Percentiles rank a stretch among this genome's conserved stretches.
phyloP scores from a whole-genome alignment of 2,888 invertebrate genomes.

The Cataglyphis livida region DNA sequence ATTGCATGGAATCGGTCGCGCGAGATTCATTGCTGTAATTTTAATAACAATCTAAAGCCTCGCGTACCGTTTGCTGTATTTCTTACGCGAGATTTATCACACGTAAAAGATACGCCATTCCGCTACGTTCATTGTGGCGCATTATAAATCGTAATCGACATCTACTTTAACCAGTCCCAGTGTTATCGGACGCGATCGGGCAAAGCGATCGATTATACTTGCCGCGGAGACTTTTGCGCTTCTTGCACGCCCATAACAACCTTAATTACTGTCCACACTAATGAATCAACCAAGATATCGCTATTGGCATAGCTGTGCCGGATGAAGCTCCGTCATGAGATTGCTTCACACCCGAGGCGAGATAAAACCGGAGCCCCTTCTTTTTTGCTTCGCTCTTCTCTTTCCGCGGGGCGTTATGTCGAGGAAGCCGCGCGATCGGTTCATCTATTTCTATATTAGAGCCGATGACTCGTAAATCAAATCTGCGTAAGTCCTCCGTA shows the following conservation, averaged over 20 bases:
- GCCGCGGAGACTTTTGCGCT: slow-evolving; percentile 34
- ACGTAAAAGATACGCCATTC: background rate
- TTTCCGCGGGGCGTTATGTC: slow-evolving; percentile 9
- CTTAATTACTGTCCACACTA: slow-evolving; percentile 58
- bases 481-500: slow-evolving; percentile 15
- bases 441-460: slow-evolving; percentile 58
- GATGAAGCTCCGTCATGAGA: slow-evolving; percentile 51
- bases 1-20: slow-evolving; percentile 19
- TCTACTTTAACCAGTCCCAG: slow-evolving; percentile 34
- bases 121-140: background rate
- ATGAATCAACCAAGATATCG: slow-evolving; percentile 55
- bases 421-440: slow-evolving; percentile 34
- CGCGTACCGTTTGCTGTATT: slow-evolving; percentile 10
- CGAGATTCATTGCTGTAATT: slow-evolving; percentile 35
- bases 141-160: slow-evolving; percentile 45
- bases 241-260: slow-evolving; percentile 37
- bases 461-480: slow-evolving; percentile 51
- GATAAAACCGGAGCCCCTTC: slow-evolving; percentile 33
- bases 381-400: background rate
- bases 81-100: slow-evolving; percentile 42
- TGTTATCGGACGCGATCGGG: slow-evolving; percentile 50
- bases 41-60: slow-evolving; percentile 44
- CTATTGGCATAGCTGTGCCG: slow-evolving; percentile 49
- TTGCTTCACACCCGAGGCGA: slow-evolving; percentile 48
- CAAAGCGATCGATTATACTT: slow-evolving; percentile 45